Evolutionary conservation across 2,888 invertebrate genomes (phyloP), one percentile per base, ranked within the genome.

Genomic region (Halictus ligatus): DNA sequence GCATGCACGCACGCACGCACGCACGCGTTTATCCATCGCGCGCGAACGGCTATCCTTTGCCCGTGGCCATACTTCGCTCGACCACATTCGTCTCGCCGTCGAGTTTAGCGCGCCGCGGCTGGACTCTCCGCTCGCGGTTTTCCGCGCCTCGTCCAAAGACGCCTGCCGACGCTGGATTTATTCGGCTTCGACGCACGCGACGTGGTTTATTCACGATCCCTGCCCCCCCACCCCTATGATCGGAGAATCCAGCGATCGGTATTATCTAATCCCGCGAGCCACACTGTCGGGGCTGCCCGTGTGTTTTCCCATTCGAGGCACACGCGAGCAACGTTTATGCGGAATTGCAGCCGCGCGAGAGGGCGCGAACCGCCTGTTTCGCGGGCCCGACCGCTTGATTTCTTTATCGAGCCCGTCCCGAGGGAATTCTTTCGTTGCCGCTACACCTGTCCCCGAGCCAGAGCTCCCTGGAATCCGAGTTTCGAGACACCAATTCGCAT

Each of bases 161-260:
- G 64, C 29, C 64, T 64, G 15, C 64, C 67, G 67, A 54, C 21
- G 69, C 69, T 25, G 87, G 84, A 87, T 87, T 87, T 87, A 87
- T 87, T 79, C 76, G 81, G 79, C 78, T 73, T 84, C 81, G 69
- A 71, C 67, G 84, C 87, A 87, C 87, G 87, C 87, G 87, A 87
- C 87, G 87, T 87, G 87, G 84, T 87, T 87, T 87, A 87, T 87
- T 87, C 87, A 87, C 87, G 80, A 87, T 78, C 82, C 69, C 25
- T 43, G 7, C 54, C 54, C 21, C 0, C 10, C 54, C 10, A 21
- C 54, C 10, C 54, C 10, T 10, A 10, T 54, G 54, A 21, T 10
- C n/a, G 10, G 64, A 72, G 84, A 81, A 82, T 85, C 69, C 85
- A 48, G 54, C 40, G n/a, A 80, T 87, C 87, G 77, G 75, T 84